A percentile compares a stretch with the other conserved stretches of the same genome.
Evolutionary conservation across 2,888 invertebrate species (phyloP).

Genomic region (Anticlea derivata): DNA sequence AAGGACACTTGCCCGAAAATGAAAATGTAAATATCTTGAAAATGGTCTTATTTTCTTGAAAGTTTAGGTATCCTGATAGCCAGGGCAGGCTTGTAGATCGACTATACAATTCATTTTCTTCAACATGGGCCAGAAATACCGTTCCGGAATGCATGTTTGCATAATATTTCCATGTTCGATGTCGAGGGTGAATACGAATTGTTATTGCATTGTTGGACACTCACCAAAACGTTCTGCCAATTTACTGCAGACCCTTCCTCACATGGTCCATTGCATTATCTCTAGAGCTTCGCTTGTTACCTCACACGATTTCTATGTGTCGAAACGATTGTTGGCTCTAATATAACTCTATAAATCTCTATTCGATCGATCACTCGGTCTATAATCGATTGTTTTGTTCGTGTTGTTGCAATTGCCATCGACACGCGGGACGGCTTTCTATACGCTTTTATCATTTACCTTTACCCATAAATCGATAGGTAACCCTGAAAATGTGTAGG

Average conservation of each 20-base stretch:
- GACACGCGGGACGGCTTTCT: constrained; percentile 11
- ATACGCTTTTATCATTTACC: background rate
- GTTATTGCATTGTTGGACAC: constrained; percentile 38
- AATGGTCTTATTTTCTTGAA: no score
- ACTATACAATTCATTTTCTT: background rate
- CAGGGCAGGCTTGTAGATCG: no score
- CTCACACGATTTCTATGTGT: constrained; percentile 40
- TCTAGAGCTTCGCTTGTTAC: constrained; percentile 37
- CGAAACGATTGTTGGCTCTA: constrained; percentile 40
- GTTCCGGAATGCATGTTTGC: constrained; percentile 17
- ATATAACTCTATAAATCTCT: constrained; percentile 21
- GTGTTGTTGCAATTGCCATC: constrained; percentile 18
- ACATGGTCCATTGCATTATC: constrained; percentile 39
- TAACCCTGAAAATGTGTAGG: background rate
- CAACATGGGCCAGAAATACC: constrained; percentile 5
- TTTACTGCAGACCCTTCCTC: constrained; percentile 30
- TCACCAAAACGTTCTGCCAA: constrained; percentile 41
- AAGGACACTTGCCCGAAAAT: no score
- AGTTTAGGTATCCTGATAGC: no score
- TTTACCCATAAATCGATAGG: no score
- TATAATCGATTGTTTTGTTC: constrained; percentile 29
- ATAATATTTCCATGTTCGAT: constrained; percentile 22
- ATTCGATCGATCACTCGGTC: constrained; percentile 27
- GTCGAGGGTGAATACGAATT: constrained; percentile 28
- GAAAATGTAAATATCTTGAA: no score